Evolutionary conservation across 1,140 invertebrate genomes (phyloP), one percentile per base, ranked within the genome.

Genomic region (Penaeus indicus): DNA sequence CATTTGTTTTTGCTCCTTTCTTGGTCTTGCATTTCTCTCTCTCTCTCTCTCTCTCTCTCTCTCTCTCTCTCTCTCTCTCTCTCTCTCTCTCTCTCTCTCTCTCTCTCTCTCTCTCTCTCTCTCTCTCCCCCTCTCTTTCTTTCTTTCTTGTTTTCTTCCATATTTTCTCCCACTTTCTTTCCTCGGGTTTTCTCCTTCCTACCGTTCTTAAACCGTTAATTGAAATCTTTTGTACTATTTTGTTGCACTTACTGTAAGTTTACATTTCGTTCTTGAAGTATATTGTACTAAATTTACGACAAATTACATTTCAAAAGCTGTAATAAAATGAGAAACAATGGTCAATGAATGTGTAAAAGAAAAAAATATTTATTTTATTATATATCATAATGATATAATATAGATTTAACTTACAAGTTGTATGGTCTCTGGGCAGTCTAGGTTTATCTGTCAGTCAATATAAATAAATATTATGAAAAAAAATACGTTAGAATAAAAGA

Each of bases 61-160:
- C 67, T 72, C 69, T 72, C 69, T 72, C 69, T 72, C 69, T n/a
- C n/a, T 67, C 64, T 67, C 64, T 72, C 69, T 72, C 69, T 72
- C 69, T 72, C 21, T 72, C 5, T 72, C 21, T 27, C 21, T 72
- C 67, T 69, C 67, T 69, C 19, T 69, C 67, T 69, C 19, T 69
- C 21, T 69, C 0, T 11, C 32, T 16, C 1, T 0, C 22, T 22
- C 22, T 69, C 32, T 69, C 22, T 0, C 32, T 22, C 21, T 72
- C 67, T 69, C 67, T 69, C 19, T 69, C 67, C 22, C 19, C 22
- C 21, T 69, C 0, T 11, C 32, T 16, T n/a, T 0, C 22, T 22
- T 69, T 69, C 32, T 69, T 69, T 0, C 32, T 22, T 69, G 22
- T 22, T 69, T 69, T 8, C 27, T 21, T 0, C 10, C 27, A 25